Percentiles rank a stretch among this genome's conserved stretches.
These are phyloP conservation scores for Proctacanthus coquilletti DNA, from an alignment of 1,140 invertebrate genomes.

Conservation along the genomic window DNA sequence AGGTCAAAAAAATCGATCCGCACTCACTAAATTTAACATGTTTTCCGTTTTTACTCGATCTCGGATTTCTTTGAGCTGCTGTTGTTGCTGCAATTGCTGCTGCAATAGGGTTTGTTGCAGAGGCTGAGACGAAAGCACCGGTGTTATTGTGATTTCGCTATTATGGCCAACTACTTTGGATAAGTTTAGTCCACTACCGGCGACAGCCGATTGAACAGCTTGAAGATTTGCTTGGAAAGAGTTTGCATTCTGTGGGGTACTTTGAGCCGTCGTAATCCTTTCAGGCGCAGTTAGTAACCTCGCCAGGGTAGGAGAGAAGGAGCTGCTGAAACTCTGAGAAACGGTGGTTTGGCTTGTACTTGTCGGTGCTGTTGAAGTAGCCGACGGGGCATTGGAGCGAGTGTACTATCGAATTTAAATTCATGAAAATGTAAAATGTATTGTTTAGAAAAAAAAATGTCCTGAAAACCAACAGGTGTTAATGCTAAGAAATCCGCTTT, in stretches of 20 bases:
- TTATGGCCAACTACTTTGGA: constrained; percentile 4
- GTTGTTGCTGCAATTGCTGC: constrained; percentile 5
- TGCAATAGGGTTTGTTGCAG: constrained; percentile 3
- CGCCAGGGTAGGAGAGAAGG: constrained; percentile 62
- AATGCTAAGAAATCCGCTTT: no score
- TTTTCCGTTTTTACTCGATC: not conserved
- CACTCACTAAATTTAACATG: constrained; percentile 1
- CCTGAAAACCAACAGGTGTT: no score
- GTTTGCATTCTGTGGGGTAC: no score
- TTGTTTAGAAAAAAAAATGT: no score
- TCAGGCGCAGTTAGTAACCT: constrained; percentile 52
- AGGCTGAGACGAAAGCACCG: constrained; percentile 20
- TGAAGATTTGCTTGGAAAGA: no score
- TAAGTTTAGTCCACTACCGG: not conserved
- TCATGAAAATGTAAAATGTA: no score
- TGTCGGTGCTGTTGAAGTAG: no score
- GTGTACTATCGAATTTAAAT: no score
- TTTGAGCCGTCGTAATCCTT: constrained; percentile 14
- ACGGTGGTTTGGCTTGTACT: no score
- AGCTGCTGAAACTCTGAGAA: constrained; percentile 18
- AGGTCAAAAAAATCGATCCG: not conserved
- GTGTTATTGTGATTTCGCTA: constrained; percentile 42
- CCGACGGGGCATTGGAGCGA: no score
- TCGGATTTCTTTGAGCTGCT: not conserved
- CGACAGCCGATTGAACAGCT: not conserved